Evolutionary conservation across 2,113 vertebrate genomes (phyloP).

Genomic region (Dicentrarchus labrax): DNA sequence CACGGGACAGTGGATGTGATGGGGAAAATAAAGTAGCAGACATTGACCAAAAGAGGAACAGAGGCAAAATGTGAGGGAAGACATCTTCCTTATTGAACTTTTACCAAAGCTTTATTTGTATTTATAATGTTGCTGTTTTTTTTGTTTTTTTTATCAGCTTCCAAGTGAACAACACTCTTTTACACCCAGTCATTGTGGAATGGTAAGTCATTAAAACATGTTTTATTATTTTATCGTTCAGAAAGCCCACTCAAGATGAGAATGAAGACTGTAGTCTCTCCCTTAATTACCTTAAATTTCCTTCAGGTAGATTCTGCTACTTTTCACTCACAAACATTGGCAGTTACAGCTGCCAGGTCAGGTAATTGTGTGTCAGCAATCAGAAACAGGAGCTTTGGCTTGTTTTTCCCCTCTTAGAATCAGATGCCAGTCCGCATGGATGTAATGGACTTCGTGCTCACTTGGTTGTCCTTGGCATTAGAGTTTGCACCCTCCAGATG

Average conservation of each 20-base stretch:
- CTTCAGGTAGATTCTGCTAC: neutral
- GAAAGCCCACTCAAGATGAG: neutral
- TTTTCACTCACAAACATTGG: neutral
- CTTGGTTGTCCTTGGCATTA: constrained; percentile 72
- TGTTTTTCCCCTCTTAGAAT: constrained; percentile 6
- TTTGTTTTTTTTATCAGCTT: constrained; percentile 82
- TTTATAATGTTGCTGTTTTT: neutral
- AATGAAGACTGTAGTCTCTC: neutral
- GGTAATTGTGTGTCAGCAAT: constrained; percentile 31
- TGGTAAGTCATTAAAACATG: constrained; percentile 87
- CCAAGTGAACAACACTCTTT: constrained; percentile 89
- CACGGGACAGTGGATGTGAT: neutral
- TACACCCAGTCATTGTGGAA: constrained; percentile 94
- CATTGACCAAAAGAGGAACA: neutral
- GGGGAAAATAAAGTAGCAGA: neutral
- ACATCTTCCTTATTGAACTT: neutral
- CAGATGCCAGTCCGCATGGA: constrained; percentile 32
- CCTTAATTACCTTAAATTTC: neutral
- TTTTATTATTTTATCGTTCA: neutral
- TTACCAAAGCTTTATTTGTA: neutral
- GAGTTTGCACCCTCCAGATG: constrained; percentile 59
- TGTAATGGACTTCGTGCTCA: constrained; percentile 74
- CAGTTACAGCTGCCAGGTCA: constrained; percentile 4
- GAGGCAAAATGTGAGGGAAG: neutral
- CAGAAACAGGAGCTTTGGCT: constrained; percentile 17